Base-by-base conservation (phyloP, 2,113 vertebrate genomes). In the Phrynocephalus versicolor region DNA sequence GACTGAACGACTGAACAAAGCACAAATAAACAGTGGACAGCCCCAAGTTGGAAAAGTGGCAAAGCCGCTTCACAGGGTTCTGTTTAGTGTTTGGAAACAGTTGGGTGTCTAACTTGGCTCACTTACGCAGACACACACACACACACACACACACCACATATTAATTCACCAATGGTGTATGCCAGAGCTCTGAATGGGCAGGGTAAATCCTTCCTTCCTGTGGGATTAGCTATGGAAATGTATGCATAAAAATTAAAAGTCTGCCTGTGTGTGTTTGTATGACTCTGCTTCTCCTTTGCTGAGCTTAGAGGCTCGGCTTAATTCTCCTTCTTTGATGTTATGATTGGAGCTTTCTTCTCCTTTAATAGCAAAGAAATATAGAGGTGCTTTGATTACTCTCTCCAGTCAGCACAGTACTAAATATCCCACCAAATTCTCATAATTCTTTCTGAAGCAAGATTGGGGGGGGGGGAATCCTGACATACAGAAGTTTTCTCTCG, bases 251-350 rank as follows among this genome's bases (percentile, higher is more conserved):
- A 81, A 81, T n/a, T 70, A 81, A 70, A 57, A 51, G 77, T 39
- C 23, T 75, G 27, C 4, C 13, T 30, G 39, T n/a, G 30, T 35
- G 25, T 80, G 14, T 45, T 8, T 81, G 60, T 80, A 9, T 45
- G 79, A 33, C 55, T 55, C 35, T 57, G 65, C 64, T 67, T 25
- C 62, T 69, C 39, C 41, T 74, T 57, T 62, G 60, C 72, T 10
- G 23, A 84, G 73, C 72, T 84, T 60, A 67, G 73, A 67, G 41
- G 62, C 74, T n/a, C 37, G 18, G 39, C 60, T 83, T 84, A 76
- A 84, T 76, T 84, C 73, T 72, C 72, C 35, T 9, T 30, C 60
- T 84, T 67, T 84, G 82, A 84, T 84, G 82, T 84, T 76, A 51
- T 84, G 72, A 76, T 65, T 76, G 62, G 60, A 25, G 33, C 33